Percentiles rank a stretch among this genome's conserved stretches.
Evolutionary conservation across 2,888 invertebrate genomes (phyloP).

Genomic region (Endomychus coccineus): DNA sequence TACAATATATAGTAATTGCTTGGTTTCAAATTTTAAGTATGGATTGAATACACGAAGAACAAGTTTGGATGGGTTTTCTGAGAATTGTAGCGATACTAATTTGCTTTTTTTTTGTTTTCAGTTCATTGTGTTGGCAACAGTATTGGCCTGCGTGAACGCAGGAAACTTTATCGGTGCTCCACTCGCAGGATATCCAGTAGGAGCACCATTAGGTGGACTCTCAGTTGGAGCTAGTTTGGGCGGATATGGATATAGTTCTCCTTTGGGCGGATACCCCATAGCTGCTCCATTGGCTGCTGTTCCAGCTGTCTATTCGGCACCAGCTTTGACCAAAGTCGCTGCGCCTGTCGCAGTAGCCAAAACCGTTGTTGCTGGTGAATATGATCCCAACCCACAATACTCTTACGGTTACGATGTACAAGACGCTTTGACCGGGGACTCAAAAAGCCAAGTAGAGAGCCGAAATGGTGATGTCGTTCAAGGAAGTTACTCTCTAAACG

Average conservation of each 20-base stretch:
- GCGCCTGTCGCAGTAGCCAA: constrained; percentile 33
- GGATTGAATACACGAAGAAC: too few relatives aligned
- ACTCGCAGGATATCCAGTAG: constrained; percentile 26
- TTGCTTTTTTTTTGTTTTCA: too few relatives aligned
- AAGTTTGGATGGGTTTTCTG: too few relatives aligned
- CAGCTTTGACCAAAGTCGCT: constrained; percentile 17
- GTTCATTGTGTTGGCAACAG: constrained; percentile 10
- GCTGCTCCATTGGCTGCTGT: constrained; percentile 34
- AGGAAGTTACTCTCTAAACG: constrained; percentile 50
- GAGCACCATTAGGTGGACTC: too few relatives aligned
- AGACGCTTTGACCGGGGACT: constrained; percentile 51
- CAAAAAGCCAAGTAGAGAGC: constrained; percentile 54
- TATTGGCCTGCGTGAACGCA: constrained; percentile 12
- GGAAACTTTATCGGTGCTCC: constrained; percentile 28
- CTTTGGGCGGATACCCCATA: too few relatives aligned
- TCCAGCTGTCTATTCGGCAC: constrained; percentile 22
- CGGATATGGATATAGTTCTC: too few relatives aligned
- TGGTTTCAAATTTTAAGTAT: too few relatives aligned
- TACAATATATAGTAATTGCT: too few relatives aligned
- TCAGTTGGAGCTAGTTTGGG: too few relatives aligned
- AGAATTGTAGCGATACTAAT: too few relatives aligned
- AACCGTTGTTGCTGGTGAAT: constrained; percentile 27
- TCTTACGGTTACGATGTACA: constrained; percentile 52
- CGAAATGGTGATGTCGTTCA: constrained; percentile 58
- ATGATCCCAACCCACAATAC: constrained; percentile 45